Conservation (phyloP, 2,797 vertebrate genomes). For the Melanotaenia trifasciata region DNA sequence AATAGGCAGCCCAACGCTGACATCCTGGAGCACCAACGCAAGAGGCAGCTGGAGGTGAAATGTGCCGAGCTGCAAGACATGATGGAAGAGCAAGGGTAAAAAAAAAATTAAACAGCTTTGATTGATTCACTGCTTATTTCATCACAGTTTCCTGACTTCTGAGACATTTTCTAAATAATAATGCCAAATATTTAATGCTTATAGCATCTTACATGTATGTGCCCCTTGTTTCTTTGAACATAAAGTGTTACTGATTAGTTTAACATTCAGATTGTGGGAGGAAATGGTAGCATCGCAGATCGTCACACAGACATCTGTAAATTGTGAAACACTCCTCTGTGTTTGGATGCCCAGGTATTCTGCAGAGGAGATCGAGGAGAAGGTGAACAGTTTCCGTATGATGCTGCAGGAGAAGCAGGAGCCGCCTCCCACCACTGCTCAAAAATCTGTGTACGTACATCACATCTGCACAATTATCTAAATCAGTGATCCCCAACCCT, state of each 20-base stretch:
- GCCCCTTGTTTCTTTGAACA: too few relatives aligned
- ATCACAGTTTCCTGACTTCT: not conserved
- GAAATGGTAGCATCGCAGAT: too few relatives aligned
- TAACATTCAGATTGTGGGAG: too few relatives aligned
- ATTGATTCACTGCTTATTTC: not conserved
- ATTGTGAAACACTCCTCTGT: not conserved
- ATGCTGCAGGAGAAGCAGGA: conserved; percentile 93
- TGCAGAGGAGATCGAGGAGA: conserved; percentile 92
- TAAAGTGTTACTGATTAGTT: too few relatives aligned
- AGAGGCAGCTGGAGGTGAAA: conserved; percentile 94
- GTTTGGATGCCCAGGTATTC: conserved; percentile 82
- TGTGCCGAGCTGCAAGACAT: conserved; percentile 95
- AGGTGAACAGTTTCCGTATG: conserved; percentile 92
- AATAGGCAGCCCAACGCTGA: conserved; percentile 92
- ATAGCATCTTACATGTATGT: too few relatives aligned
- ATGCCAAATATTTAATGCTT: too few relatives aligned
- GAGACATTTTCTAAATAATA: too few relatives aligned
- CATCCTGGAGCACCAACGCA: conserved; percentile 95
- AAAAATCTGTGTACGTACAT: conserved; percentile 84
- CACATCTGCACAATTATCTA: not conserved
- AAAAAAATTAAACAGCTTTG: too few relatives aligned
- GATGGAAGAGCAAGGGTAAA: conserved; percentile 96
- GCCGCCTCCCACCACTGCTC: conserved; percentile 76
- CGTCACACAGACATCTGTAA: too few relatives aligned
- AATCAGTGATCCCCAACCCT: too few relatives aligned